Percentiles rank a stretch among this genome's conserved stretches.
These are phyloP conservation scores for Dolichomitus sp. DNA, from an alignment of 2,888 invertebrate species.

Conservation along the genomic window DNA sequence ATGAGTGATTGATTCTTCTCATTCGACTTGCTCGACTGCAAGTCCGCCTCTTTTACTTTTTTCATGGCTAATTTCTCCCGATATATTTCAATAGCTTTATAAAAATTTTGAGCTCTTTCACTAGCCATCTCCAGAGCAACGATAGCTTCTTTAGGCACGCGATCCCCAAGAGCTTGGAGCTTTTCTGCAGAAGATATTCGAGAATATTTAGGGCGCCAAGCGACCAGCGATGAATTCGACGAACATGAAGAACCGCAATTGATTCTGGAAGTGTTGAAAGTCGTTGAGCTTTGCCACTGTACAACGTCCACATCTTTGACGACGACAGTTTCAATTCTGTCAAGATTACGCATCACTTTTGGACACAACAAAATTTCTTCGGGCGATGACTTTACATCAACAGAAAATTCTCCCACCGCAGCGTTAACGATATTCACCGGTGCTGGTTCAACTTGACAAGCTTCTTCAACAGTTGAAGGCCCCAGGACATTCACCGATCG, in stretches of 20 bases:
- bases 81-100: constrained; percentile 70
- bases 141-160: constrained; percentile 65
- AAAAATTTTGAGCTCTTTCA: constrained; percentile 68
- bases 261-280: constrained; percentile 37
- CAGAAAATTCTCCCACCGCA: constrained; percentile 12
- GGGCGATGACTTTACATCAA: not conserved
- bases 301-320: constrained; percentile 40
- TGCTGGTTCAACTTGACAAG: constrained; percentile 39
- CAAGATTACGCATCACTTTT: not conserved
- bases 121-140: constrained; percentile 67
- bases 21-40: not conserved
- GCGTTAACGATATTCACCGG: constrained; percentile 23
- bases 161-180: constrained; percentile 7
- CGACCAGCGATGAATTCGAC: constrained; percentile 48
- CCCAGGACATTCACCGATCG: constrained; percentile 53
- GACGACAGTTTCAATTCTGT: constrained; percentile 30
- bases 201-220: constrained; percentile 20
- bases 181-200: constrained; percentile 8
- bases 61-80: constrained; percentile 51
- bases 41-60: constrained; percentile 1
- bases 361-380: not conserved
- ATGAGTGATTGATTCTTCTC: not conserved
- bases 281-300: constrained; percentile 31
- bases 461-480: constrained; percentile 37
- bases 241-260: constrained; percentile 32